Evolutionary conservation across 2,113 vertebrate genomes (phyloP).

Genomic region (Lota lota): DNA sequence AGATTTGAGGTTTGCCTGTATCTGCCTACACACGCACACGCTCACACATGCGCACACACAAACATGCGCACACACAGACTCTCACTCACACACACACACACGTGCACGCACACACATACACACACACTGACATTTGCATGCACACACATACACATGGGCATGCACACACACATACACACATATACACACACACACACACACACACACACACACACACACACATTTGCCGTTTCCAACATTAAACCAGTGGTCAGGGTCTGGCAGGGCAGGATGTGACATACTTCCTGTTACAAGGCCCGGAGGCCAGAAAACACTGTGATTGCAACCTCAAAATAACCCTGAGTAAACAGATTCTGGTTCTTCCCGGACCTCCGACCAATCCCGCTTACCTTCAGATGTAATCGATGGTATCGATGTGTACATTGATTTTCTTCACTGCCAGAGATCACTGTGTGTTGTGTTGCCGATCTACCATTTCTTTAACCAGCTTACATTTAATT

Average conservation of each 20-base stretch:
- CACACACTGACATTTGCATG: too few relatives aligned
- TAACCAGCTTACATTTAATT: conserved; percentile 13
- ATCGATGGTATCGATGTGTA: conserved; percentile 1
- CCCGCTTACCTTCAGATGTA: conserved; percentile 17
- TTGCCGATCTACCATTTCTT: conserved; percentile 10
- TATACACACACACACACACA: too few relatives aligned
- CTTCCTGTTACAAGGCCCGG: conserved; percentile 49
- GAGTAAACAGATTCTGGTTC: conserved; percentile 37
- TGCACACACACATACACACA: too few relatives aligned
- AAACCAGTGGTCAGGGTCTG: conserved; percentile 51
- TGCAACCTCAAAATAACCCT: conserved; percentile 57
- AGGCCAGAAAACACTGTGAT: conserved; percentile 48
- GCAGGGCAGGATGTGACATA: conserved; percentile 59
- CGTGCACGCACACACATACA: too few relatives aligned
- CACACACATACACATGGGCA: too few relatives aligned
- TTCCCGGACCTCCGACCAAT: conserved; percentile 32
- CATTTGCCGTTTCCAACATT: conserved; percentile 26
- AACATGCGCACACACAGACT: too few relatives aligned
- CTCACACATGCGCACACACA: too few relatives aligned
- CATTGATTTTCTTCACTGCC: not conserved
- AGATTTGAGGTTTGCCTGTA: conserved; percentile 26
- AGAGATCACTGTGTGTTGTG: too few relatives aligned
- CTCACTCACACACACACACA: too few relatives aligned
- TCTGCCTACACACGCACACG: not conserved
- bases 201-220: too few relatives aligned